Evolutionary conservation across 1,140 invertebrate genomes (phyloP), one percentile per base, ranked within the genome.

Genomic region (Onthophagus taurus): DNA sequence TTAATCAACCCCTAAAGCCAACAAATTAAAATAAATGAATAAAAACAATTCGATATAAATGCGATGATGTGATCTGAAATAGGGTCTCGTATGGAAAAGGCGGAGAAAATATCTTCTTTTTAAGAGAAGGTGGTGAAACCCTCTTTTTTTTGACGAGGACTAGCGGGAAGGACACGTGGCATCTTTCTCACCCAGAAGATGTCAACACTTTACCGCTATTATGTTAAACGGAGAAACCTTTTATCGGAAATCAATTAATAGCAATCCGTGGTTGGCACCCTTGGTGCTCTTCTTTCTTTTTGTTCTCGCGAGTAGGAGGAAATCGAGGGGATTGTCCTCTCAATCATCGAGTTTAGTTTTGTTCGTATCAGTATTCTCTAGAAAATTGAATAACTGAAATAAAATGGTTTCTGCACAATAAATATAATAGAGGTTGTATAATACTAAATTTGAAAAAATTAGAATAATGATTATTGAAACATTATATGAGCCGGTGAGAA

Each of bases 181-280:
- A 36, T 29, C 21, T 43, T 54, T 58, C 55, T 41, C 55, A 57
- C 47, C 51, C 51, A 50, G 52, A 51, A 48, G 55, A 54, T 61
- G 57, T 61, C 58, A 58, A 58, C 59, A 58, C 59, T 61, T 60
- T 51, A 57, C 56, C 54, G 53, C 59, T 61, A 61, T 60, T 61
- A 61, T 60, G 56, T 59, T 55, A 55, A 59, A 58, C 52, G 55
- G 13, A 48, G 51, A 56, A 61, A 60, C 59, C 59, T 61, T 60
- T 60, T 60, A 61, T 61, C 56, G 59, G 53, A 61, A 61, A 61
- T 61, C 59, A 61, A 61, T 61, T 61, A 61, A 59, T 60, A 61
- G 59, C 51, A 59, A 60, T 58, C 55, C 57, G 51, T 57, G 58
- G 56, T 60, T 53, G 46, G 14, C 51, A 31, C 44, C 42, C 34